Evolutionary conservation across 2,113 vertebrate genomes (phyloP).

Genomic region (Elaphurus davidianus): DNA sequence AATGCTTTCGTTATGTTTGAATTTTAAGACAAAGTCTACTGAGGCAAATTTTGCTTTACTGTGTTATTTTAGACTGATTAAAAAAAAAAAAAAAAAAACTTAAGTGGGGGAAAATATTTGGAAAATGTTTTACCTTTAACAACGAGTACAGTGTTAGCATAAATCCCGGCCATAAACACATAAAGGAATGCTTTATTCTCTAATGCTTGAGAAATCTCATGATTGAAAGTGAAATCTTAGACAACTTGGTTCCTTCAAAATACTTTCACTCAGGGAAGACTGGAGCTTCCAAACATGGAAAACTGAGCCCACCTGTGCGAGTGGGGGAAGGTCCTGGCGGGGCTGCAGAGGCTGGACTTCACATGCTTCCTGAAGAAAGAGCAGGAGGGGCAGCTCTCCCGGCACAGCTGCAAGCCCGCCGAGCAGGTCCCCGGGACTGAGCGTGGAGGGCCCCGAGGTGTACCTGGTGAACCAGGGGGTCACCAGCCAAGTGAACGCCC

Average conservation of each 20-base stretch:
- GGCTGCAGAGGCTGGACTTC: neutral
- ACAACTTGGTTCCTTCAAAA: neutral
- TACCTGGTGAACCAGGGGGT: no score
- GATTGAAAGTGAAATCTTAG: neutral
- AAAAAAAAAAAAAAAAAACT: no score
- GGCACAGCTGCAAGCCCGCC: fast-evolving
- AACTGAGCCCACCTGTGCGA: neutral
- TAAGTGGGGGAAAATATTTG: neutral
- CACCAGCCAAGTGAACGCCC: no score
- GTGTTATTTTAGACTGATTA: no score
- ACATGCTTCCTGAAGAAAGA: no score
- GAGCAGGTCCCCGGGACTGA: neutral
- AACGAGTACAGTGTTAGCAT: neutral
- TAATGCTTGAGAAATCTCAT: neutral
- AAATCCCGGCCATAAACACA: neutral
- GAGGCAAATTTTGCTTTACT: no score
- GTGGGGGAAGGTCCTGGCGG: neutral
- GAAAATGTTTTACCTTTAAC: neutral
- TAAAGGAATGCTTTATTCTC: neutral
- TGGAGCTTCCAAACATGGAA: neutral
- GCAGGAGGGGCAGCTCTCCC: no score
- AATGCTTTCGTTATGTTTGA: no score
- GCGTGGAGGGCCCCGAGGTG: fast-evolving
- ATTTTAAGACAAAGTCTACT: no score
- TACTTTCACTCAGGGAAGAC: neutral